Evolutionary conservation across 2,797 vertebrate genomes (phyloP).

Genomic region (Yasuhikotakia modesta): DNA sequence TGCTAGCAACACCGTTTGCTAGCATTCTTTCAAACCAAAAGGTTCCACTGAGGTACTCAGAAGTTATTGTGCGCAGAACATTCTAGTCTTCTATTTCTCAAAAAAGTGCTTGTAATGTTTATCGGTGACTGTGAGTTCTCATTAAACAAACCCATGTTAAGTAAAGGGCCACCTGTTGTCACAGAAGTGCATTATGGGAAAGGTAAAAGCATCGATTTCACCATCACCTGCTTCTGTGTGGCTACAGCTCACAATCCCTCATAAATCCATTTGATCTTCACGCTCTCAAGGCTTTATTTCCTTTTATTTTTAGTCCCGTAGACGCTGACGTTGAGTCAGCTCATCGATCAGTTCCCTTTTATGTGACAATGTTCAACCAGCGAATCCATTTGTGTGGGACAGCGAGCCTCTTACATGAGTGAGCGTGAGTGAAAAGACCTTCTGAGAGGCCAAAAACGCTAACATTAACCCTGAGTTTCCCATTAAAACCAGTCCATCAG

Average conservation of each 20-base stretch:
- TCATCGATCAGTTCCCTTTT: conserved; percentile 18
- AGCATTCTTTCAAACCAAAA: neutral
- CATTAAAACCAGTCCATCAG: neutral
- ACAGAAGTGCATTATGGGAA: conserved; percentile 33
- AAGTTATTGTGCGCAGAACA: conserved; percentile 5
- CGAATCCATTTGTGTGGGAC: neutral
- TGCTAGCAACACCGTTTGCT: neutral
- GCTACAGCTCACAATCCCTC: neutral
- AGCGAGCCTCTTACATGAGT: neutral
- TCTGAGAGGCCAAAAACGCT: neutral
- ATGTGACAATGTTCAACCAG: conserved; percentile 10
- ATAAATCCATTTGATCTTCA: conserved; percentile 11
- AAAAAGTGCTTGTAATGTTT: neutral
- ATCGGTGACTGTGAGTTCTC: neutral
- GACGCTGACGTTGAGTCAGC: conserved; percentile 14
- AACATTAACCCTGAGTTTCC: conserved; percentile 1
- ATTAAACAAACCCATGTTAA: conserved; percentile 15
- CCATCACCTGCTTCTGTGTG: neutral
- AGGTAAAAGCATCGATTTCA: conserved; percentile 35
- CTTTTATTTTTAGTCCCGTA: conserved; percentile 4
- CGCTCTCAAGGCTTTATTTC: conserved; percentile 3
- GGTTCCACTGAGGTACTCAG: conserved; percentile 1
- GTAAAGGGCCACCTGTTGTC: neutral
- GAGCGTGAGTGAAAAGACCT: neutral
- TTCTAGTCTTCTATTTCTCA: neutral